Percentiles rank a stretch among this genome's conserved stretches.
phyloP scores from a whole-genome alignment of 2,797 vertebrate species.

The Cynodonichthys magdalenae region DNA sequence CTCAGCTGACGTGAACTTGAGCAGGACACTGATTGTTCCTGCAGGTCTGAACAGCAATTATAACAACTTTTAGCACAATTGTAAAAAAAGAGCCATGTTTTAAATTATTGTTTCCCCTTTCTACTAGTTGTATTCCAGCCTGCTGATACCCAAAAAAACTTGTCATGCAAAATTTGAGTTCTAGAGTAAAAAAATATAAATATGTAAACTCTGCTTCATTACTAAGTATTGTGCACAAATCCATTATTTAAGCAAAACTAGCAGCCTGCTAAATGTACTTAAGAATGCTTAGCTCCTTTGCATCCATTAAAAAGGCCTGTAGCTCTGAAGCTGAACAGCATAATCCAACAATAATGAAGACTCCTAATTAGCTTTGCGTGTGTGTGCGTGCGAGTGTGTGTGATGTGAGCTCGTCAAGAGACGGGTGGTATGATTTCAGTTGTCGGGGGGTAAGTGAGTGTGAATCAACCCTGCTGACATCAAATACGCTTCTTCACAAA shows the following conservation, averaged over 20 bases:
- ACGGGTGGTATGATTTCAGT: conserved; percentile 77
- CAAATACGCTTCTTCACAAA: conserved; percentile 55
- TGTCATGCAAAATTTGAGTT: conserved; percentile 4
- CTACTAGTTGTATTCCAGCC: neutral
- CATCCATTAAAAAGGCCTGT: conserved; percentile 66
- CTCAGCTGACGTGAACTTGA: conserved; percentile 11
- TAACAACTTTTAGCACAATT: neutral
- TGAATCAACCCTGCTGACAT: conserved; percentile 78
- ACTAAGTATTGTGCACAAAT: conserved; percentile 50
- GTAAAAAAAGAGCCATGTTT: neutral
- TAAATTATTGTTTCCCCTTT: neutral
- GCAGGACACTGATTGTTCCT: conserved; percentile 4
- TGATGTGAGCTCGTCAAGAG: conserved; percentile 70
- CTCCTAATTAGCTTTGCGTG: conserved; percentile 70
- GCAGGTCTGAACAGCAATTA: neutral
- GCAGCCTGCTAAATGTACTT: conserved; percentile 67
- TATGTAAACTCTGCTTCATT: conserved; percentile 37
- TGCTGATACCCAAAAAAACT: neutral
- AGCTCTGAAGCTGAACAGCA: conserved; percentile 69
- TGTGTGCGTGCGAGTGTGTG: conserved; percentile 35
- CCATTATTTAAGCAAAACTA: conserved; percentile 70
- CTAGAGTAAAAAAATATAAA: conserved; percentile 1
- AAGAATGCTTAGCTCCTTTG: conserved; percentile 64
- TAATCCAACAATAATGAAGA: conserved; percentile 79
- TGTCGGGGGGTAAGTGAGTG: conserved; percentile 79